Conservation (phyloP, 2,797 vertebrate genomes). For the Anomalospiza imberbis region DNA sequence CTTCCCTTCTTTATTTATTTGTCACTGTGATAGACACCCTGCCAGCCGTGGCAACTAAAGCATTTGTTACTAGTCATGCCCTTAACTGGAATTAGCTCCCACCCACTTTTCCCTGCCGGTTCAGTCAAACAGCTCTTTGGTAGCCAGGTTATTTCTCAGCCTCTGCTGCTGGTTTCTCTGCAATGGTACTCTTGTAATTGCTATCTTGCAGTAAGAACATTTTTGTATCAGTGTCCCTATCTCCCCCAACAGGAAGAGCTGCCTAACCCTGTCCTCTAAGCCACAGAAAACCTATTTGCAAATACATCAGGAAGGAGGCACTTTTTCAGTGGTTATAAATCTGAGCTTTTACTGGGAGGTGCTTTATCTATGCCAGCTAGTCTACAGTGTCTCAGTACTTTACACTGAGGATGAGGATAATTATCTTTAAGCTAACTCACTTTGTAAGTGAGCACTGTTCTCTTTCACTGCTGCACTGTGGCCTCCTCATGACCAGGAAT, state of each 20-base stretch:
- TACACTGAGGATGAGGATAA: not conserved
- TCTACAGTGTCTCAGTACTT: not conserved
- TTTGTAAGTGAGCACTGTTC: not conserved
- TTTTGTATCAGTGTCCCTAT: not conserved
- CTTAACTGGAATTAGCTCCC: not conserved
- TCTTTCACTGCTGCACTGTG: not conserved
- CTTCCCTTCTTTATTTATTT: not conserved
- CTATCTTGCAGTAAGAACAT: not conserved
- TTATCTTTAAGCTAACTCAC: not conserved
- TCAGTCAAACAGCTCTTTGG: not conserved
- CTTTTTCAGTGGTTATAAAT: not conserved
- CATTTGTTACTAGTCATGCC: not conserved
- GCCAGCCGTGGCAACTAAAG: not conserved
- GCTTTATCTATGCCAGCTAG: not conserved
- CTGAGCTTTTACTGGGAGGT: not conserved
- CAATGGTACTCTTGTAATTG: rapidly evolving
- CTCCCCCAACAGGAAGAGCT: not conserved
- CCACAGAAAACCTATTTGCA: not conserved
- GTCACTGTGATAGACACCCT: not conserved
- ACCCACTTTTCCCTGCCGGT: not conserved
- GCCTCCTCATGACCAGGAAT: not conserved
- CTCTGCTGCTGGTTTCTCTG: not conserved
- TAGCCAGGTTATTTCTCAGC: not conserved
- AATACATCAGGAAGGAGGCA: not conserved
- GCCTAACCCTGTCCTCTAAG: not conserved